phyloP scores from a whole-genome alignment of 2,888 invertebrate species.

The Dynastes tityus region DNA sequence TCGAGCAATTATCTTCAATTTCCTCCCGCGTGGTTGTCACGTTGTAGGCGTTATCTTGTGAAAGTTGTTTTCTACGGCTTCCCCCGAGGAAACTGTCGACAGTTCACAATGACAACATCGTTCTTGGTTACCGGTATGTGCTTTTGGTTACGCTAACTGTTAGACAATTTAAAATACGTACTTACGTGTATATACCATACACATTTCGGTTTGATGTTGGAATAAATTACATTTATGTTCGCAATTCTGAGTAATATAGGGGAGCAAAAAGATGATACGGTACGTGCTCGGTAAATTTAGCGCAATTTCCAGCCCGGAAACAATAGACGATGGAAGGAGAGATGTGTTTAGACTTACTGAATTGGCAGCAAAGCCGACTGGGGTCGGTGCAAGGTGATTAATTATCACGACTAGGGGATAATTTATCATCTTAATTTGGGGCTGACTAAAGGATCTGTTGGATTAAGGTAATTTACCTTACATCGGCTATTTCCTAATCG shows the following conservation, averaged over 20 bases:
- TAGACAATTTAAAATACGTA: neutral
- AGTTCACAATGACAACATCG: neutral
- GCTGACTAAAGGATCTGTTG: slow-evolving; percentile 27
- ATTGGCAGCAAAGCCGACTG: neutral
- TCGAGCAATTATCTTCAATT: slow-evolving; percentile 22
- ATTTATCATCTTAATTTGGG: slow-evolving; percentile 38
- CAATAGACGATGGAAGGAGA: neutral
- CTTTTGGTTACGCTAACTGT: neutral
- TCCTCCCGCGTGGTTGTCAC: neutral
- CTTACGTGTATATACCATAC: neutral
- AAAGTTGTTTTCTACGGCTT: slow-evolving; percentile 7
- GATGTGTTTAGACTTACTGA: slow-evolving; percentile 7
- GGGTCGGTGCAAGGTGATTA: slow-evolving; percentile 22
- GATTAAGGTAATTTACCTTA: slow-evolving; percentile 36
- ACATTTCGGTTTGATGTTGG: neutral
- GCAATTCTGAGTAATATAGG: neutral
- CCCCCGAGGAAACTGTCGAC: slow-evolving; percentile 6
- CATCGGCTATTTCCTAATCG: slow-evolving; percentile 6
- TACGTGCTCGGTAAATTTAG: neutral
- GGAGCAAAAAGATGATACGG: slow-evolving; percentile 2
- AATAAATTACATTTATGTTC: neutral
- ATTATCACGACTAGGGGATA: slow-evolving; percentile 11
- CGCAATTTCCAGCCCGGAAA: neutral
- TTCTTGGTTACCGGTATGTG: neutral
- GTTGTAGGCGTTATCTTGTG: slow-evolving; percentile 11